A percentile compares a stretch with the other conserved stretches of the same genome.
These are phyloP conservation scores for Eilema depressum DNA, from an alignment of 2,888 invertebrate species.

Conservation along the genomic window DNA sequence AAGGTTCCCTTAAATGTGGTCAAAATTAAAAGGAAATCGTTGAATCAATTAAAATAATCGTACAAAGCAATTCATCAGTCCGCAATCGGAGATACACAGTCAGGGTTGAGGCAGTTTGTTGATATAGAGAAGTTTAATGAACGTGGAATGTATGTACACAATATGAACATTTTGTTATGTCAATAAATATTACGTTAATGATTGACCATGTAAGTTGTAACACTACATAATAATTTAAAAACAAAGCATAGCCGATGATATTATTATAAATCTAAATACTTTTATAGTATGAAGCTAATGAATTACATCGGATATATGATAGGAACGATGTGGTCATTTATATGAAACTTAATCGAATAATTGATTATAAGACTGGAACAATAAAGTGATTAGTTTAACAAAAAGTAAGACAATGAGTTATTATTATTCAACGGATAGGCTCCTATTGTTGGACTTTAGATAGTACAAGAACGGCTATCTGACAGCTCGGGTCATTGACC, in stretches of 20 bases:
- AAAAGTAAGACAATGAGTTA: slow-evolving; percentile 86
- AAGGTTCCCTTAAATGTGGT: slow-evolving; percentile 43
- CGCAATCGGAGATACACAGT: slow-evolving; percentile 32
- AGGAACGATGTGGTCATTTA: slow-evolving; percentile 76
- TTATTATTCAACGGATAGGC: slow-evolving; percentile 83
- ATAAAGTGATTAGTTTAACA: slow-evolving; percentile 86
- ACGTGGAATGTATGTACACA: slow-evolving; percentile 20
- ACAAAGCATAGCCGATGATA: slow-evolving; percentile 59
- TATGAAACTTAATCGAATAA: slow-evolving; percentile 85
- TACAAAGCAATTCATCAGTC: slow-evolving; percentile 50
- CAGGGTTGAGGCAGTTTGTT: slow-evolving; percentile 38
- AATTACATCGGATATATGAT: slow-evolving; percentile 76
- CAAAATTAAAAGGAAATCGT: slow-evolving; percentile 42
- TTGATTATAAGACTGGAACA: slow-evolving; percentile 85
- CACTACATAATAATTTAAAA: slow-evolving; percentile 59
- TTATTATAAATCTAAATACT: slow-evolving; percentile 63
- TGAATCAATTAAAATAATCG: slow-evolving; percentile 54
- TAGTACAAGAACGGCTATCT: slow-evolving; percentile 70
- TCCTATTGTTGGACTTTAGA: slow-evolving; percentile 77
- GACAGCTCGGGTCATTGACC: slow-evolving; percentile 75
- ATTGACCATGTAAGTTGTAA: slow-evolving; percentile 53
- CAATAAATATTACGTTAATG: slow-evolving; percentile 57
- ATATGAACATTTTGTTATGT: slow-evolving; percentile 41
- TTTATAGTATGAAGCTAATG: slow-evolving; percentile 64
- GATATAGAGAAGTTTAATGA: slow-evolving; percentile 29